Conservation (phyloP, 2,113 vertebrate genomes). For the Pterophyllum scalare region DNA sequence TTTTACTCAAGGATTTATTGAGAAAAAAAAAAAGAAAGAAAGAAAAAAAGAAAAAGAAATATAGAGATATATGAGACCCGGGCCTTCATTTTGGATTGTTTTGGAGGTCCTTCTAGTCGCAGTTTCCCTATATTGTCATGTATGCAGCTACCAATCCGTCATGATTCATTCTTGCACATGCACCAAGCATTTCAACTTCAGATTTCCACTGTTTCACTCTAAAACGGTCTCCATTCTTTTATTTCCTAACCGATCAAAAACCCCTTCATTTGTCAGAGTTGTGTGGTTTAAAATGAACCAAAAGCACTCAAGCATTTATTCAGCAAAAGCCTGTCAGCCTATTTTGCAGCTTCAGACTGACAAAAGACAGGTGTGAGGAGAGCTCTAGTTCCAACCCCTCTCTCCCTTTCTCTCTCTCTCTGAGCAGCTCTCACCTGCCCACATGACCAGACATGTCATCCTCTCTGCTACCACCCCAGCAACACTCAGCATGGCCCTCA, state of each 20-base stretch:
- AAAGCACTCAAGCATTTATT: background rate
- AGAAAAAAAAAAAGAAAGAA: background rate
- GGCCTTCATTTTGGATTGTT: background rate
- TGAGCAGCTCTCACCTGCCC: constrained; percentile 62
- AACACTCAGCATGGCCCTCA: constrained; percentile 28
- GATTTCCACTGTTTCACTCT: background rate
- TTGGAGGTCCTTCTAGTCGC: background rate
- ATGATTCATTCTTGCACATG: background rate
- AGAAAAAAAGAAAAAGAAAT: background rate
- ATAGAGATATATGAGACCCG: background rate
- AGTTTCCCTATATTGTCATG: background rate
- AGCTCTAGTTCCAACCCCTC: constrained; percentile 55
- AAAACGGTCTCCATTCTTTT: background rate
- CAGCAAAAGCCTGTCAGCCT: background rate
- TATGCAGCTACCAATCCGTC: background rate
- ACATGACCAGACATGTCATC: constrained; percentile 83
- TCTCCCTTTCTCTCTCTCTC: constrained; percentile 25
- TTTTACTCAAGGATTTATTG: constrained; percentile 39
- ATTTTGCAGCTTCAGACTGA: constrained; percentile 42
- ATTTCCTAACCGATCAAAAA: no score
- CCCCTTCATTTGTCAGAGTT: background rate
- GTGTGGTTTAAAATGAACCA: background rate
- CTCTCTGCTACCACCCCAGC: constrained; percentile 24
- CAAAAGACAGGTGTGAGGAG: constrained; percentile 67
- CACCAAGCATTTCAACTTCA: constrained; percentile 14